Base-by-base conservation (phyloP, 1,140 invertebrate genomes). In the Geopemphigus sp. region DNA sequence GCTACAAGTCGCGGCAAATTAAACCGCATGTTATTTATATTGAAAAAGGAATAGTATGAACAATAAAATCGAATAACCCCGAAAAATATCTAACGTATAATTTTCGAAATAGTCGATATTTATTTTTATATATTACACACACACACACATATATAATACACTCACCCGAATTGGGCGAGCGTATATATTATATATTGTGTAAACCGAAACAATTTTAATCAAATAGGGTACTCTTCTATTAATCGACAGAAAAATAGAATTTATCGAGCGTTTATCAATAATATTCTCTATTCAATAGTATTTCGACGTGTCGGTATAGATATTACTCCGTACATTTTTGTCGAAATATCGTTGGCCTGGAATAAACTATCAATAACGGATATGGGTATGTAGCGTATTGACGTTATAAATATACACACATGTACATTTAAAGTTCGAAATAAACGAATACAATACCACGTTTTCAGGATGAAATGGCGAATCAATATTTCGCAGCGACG, bases 401-500 rank as follows among this genome's bases (percentile, higher is more conserved):
- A 26, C 24, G 45, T 26, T 17, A 68, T 24, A 59, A 12, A 12
- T 24, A 59, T 59, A n/a, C n/a, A n/a, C n/a, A n/a, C n/a, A n/a
- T n/a, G n/a, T n/a, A n/a, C n/a, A n/a, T n/a, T n/a, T n/a, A 59
- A 26, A 26, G 22, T 59, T 12, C 12, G 22, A 59, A 22, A 24
- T 24, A 24, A 68, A 68, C 15, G 22, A 68, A 68, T 50, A 50
- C 15, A 22, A 50, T 68, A 24, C 22, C 3, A 24, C 26, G 66
- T 50, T 22, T 22, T 68, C 24, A 19, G 26, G 0, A 39, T 68
- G 66, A 50, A 68, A 68, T 24, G 39, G 24, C n/a, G 22, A 68
- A 68, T 68, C 66, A 50, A 68, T 39, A 68, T 50, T 50, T 68
- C 24, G 22, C 22, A 68, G 66, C 22, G 12, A 17, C n/a, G n/a